Base-by-base conservation (phyloP, 1,140 invertebrate genomes). In the Aphaenogaster ashmeadi region DNA sequence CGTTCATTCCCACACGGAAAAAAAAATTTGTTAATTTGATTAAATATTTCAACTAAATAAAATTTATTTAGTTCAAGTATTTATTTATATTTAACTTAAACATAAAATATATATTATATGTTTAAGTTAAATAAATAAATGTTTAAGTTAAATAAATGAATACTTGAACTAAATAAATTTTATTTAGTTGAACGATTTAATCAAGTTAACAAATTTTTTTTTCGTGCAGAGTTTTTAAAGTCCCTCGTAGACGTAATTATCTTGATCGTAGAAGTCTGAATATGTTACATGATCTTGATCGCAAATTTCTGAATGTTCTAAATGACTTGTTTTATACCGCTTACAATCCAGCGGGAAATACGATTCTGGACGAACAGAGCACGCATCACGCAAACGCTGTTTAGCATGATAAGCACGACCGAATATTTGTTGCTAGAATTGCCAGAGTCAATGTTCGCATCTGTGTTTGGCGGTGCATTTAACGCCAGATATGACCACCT, bases 381-480 rank as follows among this genome's bases (percentile, higher is more conserved):
- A 54, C 13, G 13, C 56, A 9, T 47, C 13, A 50, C 6, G 36
- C 7, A 67, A 41, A 60, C 9, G 41, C 15, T 58, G 54, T n/a
- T 83, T 27, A 27, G 27, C 67, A 15, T 36, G 44, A 66, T 71
- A 27, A 60, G 7, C n/a, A 52, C n/a, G 47, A 2, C 5, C 15
- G 38, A 58, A 72, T 74, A 75, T 84, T 84, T 75, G 69, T 74
- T 62, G 44, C 54, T 15, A 1, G n/a, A 21, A 36, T 80, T 69
- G 38, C 47, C 13, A 36, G 62, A 74, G 21, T 60, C 69, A 60
- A 74, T 60, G 58, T 74, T 75, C 69, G 33, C 54, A 18, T 60
- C 67, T 47, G 80, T 84, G 69, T 75, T 58, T 62, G 44, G 41
- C 47, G 54, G 15, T 75, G 80, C 56, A 84, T 84, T 84, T 84